Evolutionary conservation across 2,797 vertebrate genomes (phyloP).

Genomic region (Caiman crocodilus): DNA sequence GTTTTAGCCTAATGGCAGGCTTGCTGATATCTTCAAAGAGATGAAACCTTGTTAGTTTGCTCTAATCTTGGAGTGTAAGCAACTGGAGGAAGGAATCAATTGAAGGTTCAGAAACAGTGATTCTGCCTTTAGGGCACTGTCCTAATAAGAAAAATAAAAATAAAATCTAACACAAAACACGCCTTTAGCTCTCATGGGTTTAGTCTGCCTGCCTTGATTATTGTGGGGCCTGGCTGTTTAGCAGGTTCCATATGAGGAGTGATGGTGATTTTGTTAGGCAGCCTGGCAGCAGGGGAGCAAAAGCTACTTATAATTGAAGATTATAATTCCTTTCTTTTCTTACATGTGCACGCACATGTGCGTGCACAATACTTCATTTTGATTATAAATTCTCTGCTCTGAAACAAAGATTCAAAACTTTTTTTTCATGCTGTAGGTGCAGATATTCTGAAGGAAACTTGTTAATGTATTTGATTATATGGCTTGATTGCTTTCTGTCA

Average conservation of each 20-base stretch:
- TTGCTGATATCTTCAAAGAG: not conserved
- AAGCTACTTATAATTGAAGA: not conserved
- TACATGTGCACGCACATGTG: accelerated
- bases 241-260: not conserved
- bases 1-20: slow-evolving; percentile 26
- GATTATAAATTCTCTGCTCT: not conserved
- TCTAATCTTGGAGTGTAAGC: not conserved
- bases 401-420: not conserved
- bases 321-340: not conserved
- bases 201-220: not conserved
- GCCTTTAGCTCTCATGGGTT: not conserved
- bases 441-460: not conserved
- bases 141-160: not conserved
- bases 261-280: not conserved
- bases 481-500: not conserved
- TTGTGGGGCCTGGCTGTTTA: not conserved
- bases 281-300: not conserved
- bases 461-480: not conserved
- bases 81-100: not conserved
- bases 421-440: not conserved
- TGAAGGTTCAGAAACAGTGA: not conserved
- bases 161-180: not conserved
- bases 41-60: slow-evolving; percentile 1
- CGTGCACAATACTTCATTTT: not conserved
- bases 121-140: not conserved